These are phyloP conservation scores for Cephus sareptanus DNA, from an alignment of 2,888 invertebrate species.

Conservation along the genomic window DNA sequence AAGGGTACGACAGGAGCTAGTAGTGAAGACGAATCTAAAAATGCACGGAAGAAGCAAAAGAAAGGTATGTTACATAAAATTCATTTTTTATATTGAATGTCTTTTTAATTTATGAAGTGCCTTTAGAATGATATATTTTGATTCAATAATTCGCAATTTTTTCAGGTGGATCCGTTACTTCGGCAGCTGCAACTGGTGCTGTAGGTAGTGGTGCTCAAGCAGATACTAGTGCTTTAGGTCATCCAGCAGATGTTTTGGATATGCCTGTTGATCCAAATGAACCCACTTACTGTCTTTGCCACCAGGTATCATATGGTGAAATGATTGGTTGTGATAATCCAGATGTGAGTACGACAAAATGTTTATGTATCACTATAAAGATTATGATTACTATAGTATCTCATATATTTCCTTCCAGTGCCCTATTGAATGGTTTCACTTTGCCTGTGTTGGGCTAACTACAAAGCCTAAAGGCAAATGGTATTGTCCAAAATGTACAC, in stretches of 20 bases:
- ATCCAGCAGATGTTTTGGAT: slow-evolving; percentile 89
- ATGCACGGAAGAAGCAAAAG: slow-evolving; percentile 71
- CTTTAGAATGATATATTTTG: slow-evolving; percentile 9
- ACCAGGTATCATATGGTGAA: slow-evolving; percentile 96
- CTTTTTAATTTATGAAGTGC: neutral
- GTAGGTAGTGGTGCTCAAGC: slow-evolving; percentile 61
- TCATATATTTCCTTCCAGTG: slow-evolving; percentile 68
- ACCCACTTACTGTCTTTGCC: slow-evolving; percentile 97
- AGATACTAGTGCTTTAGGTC: slow-evolving; percentile 69
- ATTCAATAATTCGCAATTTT: neutral
- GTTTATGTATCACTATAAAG: neutral
- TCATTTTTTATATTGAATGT: neutral
- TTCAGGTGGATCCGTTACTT: slow-evolving; percentile 52
- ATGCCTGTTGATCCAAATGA: slow-evolving; percentile 98
- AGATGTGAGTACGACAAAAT: slow-evolving; percentile 71
- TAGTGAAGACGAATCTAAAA: slow-evolving; percentile 63
- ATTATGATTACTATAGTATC: slow-evolving; percentile 8
- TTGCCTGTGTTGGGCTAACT: slow-evolving; percentile 90
- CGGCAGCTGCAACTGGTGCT: slow-evolving; percentile 56
- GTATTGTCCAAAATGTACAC: slow-evolving; percentile 78
- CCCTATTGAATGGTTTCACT: slow-evolving; percentile 96
- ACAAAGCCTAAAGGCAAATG: slow-evolving; percentile 95
- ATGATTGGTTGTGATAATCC: slow-evolving; percentile 98
- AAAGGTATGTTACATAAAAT: slow-evolving; percentile 61
- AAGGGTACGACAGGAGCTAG: slow-evolving; percentile 66